A percentile compares a stretch with the other conserved stretches of the same genome.
These are phyloP conservation scores for Procavia capensis DNA, from an alignment of 2,113 vertebrate genomes.

Conservation along the genomic window DNA sequence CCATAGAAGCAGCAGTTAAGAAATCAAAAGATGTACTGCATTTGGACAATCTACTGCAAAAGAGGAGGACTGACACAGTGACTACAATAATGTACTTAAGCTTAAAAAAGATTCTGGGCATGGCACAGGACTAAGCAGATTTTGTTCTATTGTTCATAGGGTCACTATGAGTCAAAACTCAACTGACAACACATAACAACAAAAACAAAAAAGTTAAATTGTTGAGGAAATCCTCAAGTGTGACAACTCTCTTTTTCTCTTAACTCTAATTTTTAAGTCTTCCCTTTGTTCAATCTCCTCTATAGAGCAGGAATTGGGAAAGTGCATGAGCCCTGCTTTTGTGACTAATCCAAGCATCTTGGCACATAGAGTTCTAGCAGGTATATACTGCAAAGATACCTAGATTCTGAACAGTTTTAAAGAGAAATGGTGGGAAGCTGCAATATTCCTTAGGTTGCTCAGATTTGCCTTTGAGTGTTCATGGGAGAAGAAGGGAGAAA, in stretches of 20 bases:
- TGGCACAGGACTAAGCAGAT: no score
- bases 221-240: neutral
- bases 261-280: neutral
- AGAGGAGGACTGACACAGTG: no score
- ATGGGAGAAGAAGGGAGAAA: neutral
- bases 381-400: neutral
- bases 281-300: neutral
- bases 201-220: no score
- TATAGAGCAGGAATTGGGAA: neutral
- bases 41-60: no score
- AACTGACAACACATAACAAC: no score
- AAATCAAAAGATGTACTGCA: no score
- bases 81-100: no score
- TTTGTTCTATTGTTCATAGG: no score
- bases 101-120: no score
- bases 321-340: neutral
- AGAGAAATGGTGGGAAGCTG: neutral
- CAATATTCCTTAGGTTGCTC: neutral
- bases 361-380: neutral
- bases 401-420: slow-evolving; percentile 10
- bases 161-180: no score
- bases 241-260: neutral
- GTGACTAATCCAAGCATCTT: neutral
- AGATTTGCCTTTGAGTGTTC: neutral
- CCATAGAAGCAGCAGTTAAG: no score